Evolutionary conservation across 1,140 invertebrate species (phyloP).

Genomic region (Pseudomyrmex flavicornis): DNA sequence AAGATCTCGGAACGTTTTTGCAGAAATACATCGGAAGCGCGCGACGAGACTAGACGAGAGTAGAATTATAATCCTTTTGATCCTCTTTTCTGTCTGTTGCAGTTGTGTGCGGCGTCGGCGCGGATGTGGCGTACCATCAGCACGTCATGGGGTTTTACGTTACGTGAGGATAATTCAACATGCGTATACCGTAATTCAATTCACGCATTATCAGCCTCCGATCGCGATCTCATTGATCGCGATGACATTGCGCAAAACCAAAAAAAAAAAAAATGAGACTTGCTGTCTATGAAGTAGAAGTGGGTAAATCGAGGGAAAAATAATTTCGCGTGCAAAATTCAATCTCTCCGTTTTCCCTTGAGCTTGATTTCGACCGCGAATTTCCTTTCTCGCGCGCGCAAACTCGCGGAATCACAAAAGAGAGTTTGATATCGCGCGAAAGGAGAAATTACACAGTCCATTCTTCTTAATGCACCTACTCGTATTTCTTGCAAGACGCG

Average conservation of each 20-base stretch:
- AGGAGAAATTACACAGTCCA: neutral
- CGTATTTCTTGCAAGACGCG: neutral
- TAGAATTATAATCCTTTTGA: conserved; percentile 32
- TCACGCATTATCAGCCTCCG: conserved; percentile 73
- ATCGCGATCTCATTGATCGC: conserved; percentile 40
- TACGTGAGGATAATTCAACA: conserved; percentile 83
- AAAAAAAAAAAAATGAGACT: neutral
- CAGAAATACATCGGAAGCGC: conserved; percentile 13
- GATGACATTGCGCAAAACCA: conserved; percentile 1
- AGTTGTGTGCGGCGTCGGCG: conserved; percentile 84
- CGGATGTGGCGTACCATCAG: conserved; percentile 82
- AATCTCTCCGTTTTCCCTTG: neutral
- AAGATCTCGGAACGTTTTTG: neutral
- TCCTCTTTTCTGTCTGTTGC: conserved; percentile 76
- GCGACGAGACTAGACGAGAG: neutral
- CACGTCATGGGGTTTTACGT: conserved; percentile 84
- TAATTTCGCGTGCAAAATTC: neutral
- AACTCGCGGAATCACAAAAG: neutral
- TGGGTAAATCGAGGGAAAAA: neutral
- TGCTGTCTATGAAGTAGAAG: neutral
- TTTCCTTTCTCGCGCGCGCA: too few relatives aligned
- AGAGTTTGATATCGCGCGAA: neutral
- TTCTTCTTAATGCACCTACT: neutral
- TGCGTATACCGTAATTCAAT: conserved; percentile 78
- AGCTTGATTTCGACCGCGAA: neutral